phyloP scores from a whole-genome alignment of 2,113 vertebrate genomes.

The Cyanoderma ruficeps region DNA sequence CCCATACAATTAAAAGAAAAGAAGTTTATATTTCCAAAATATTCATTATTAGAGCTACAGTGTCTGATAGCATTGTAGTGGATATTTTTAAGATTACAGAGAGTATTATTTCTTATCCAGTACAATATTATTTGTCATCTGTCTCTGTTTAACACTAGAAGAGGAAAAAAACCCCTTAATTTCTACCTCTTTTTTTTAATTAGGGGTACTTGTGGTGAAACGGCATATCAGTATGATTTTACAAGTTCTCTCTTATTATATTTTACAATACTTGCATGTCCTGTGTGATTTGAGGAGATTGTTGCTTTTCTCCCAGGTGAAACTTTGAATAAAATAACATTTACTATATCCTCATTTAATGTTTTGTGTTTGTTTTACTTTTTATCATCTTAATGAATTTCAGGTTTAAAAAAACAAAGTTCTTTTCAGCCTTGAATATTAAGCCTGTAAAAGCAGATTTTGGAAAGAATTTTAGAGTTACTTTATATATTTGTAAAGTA shows the following conservation, averaged over 20 bases:
- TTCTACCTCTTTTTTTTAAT: neutral
- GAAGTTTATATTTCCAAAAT: neutral
- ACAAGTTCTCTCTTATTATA: neutral
- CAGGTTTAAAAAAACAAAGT: neutral
- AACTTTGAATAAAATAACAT: slow-evolving; percentile 11
- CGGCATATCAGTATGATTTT: neutral
- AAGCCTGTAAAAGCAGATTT: neutral
- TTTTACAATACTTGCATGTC: neutral
- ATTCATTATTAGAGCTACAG: neutral
- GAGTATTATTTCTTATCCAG: neutral
- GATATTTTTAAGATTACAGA: neutral
- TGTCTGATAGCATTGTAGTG: neutral
- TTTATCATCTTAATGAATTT: slow-evolving; percentile 32
- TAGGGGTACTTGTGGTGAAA: neutral
- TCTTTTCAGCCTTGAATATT: neutral
- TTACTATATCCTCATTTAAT: neutral
- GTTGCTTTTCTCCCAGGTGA: neutral
- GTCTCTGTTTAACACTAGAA: neutral
- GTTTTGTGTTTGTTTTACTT: slow-evolving; percentile 9
- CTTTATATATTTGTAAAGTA: neutral
- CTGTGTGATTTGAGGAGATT: neutral
- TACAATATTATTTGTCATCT: neutral
- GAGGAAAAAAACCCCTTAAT: neutral
- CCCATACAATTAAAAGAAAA: neutral
- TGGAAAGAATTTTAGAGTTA: neutral